A percentile compares a stretch with the other conserved stretches of the same genome.
Evolutionary conservation across 1,140 invertebrate genomes (phyloP).

Genomic region (Leptinotarsa undecemlineata): DNA sequence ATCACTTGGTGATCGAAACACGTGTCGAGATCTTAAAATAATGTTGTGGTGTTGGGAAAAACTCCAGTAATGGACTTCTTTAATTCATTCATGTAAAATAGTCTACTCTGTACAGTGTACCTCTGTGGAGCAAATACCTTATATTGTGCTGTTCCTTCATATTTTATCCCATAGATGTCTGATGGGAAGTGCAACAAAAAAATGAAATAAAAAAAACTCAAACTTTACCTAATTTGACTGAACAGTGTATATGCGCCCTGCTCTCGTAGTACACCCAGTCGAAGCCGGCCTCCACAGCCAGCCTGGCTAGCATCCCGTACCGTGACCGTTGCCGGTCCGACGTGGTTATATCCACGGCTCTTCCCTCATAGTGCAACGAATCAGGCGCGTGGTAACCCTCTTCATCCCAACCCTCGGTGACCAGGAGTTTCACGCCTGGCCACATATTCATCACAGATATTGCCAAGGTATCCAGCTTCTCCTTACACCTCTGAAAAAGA

Average conservation of each 20-base stretch:
- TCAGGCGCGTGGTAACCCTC: conserved; percentile 77
- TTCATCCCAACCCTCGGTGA: conserved; percentile 95
- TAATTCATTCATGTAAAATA: too few species aligned
- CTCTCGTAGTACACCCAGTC: conserved; percentile 98
- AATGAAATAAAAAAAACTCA: background rate
- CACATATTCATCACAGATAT: conserved; percentile 98
- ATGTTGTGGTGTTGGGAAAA: too few species aligned
- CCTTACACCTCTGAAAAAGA: conserved; percentile 85
- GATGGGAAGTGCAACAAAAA: background rate
- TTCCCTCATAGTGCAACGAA: conserved; percentile 93
- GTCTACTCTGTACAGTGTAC: too few species aligned
- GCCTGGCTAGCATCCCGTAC: conserved; percentile 91
- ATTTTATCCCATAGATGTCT: too few species aligned
- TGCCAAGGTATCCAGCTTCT: conserved; percentile 91
- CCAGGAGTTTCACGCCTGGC: conserved; percentile 89
- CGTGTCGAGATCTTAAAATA: too few species aligned
- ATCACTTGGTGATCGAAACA: too few species aligned
- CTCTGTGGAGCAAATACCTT: too few species aligned
- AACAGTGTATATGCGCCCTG: conserved; percentile 93
- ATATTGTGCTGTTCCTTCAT: too few species aligned
- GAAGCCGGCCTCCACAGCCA: conserved; percentile 97
- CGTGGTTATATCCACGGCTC: conserved; percentile 94
- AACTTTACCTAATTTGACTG: conserved; percentile 92
- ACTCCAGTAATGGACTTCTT: too few species aligned
- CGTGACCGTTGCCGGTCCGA: conserved; percentile 90